phyloP scores from a whole-genome alignment of 1,140 invertebrate genomes.

The Leptopilina boulardi region DNA sequence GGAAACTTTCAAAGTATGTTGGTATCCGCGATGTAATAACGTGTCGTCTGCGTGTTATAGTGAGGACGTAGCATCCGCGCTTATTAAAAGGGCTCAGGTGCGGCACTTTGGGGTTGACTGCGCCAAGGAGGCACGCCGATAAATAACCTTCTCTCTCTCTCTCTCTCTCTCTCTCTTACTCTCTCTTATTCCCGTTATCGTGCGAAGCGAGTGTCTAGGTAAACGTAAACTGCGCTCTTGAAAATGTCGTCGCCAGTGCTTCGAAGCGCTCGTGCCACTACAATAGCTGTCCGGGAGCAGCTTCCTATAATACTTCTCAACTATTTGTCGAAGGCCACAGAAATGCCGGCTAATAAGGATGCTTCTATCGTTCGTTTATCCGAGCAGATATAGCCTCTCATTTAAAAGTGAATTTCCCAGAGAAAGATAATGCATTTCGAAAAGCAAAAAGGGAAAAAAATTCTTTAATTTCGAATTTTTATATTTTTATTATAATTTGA shows the following conservation, averaged over 20 bases:
- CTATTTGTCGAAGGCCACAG: background rate
- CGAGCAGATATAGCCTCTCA: no score
- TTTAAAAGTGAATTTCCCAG: no score
- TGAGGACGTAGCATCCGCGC: constrained; percentile 48
- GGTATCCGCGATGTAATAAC: constrained; percentile 52
- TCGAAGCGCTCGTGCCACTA: constrained; percentile 30
- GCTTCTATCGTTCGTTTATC: background rate
- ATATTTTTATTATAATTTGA: no score
- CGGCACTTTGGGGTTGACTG: constrained; percentile 56
- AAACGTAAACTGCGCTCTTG: constrained; percentile 47
- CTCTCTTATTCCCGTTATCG: background rate
- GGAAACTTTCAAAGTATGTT: constrained; percentile 52
- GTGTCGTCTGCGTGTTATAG: constrained; percentile 49
- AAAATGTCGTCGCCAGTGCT: constrained; percentile 50
- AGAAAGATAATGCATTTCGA: no score
- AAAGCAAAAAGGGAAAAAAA: no score
- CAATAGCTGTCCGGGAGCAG: background rate
- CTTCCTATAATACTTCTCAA: background rate
- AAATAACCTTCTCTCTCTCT: constrained; percentile 50
- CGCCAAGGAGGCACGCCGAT: constrained; percentile 52
- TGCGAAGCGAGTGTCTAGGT: constrained; percentile 9
- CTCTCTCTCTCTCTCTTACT: background rate
- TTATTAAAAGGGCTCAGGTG: constrained; percentile 61
- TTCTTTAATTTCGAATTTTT: no score
- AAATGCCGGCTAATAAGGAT: background rate